Base-by-base conservation (phyloP, 1,140 invertebrate genomes). In the Hypothenemus hampei region DNA sequence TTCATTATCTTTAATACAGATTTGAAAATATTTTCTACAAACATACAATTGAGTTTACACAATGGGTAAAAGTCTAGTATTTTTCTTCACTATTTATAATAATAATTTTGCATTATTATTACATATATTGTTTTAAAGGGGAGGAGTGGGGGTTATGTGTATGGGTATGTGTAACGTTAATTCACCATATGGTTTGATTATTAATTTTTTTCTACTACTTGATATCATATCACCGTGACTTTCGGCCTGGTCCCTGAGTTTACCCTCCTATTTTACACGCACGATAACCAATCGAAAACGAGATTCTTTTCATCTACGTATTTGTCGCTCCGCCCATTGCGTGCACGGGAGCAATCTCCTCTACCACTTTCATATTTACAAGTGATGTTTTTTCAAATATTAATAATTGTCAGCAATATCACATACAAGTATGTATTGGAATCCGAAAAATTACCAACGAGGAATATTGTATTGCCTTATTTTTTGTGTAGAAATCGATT, bases 211-310 rank as follows among this genome's bases (percentile, higher is more conserved):
- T 66, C 48, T 67, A 58, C 61, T 66, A 67, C 68, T 69, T 71
- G 69, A 71, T 71, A 71, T 71, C 63, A 71, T 71, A 71, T 71
- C 64, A 70, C 69, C 68, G 67, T 71, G 66, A 69, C 61, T 68
- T 68, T 67, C 69, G 69, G 67, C 68, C 68, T 70, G 69, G 68
- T 69, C 69, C 69, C 69, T 70, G 66, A 71, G 68, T 69, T 68
- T 68, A 69, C 68, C 67, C 64, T 65, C 64, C 65, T 62, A 65
- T 51, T 50, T 48, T 51, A 67, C 59, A n/a, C n/a, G n/a, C n/a
- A n/a, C n/a, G n/a, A n/a, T n/a, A n/a, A n/a, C n/a, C n/a, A 55
- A 36, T 43, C 53, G 8, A 20, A 15, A 31, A 11, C 39, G 26
- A 33, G n/a, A 8, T 22, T 11, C 24, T 36, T 26, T 37, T 48